Conservation (phyloP, 2,888 invertebrate species). For the Andrena dorsata region DNA sequence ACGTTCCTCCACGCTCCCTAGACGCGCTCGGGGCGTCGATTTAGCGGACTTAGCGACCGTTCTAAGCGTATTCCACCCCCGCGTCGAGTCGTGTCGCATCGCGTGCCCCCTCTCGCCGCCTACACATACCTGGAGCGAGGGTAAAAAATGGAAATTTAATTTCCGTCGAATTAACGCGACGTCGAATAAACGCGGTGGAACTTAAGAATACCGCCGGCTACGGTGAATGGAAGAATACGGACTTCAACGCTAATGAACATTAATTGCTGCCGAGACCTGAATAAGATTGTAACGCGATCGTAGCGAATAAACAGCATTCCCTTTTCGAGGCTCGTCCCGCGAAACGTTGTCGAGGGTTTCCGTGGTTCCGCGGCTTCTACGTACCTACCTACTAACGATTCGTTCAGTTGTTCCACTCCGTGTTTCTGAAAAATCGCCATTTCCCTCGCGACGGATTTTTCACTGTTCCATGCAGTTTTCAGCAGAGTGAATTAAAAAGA, state of each 20-base stretch:
- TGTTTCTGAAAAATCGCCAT: slow-evolving; percentile 18
- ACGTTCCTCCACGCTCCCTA: slow-evolving; percentile 4
- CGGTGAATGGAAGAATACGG: slow-evolving; percentile 52
- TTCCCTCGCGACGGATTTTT: neutral
- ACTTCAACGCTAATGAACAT: slow-evolving; percentile 60
- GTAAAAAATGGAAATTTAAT: slow-evolving; percentile 52
- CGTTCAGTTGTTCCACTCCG: slow-evolving; percentile 27
- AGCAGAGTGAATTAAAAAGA: slow-evolving; percentile 2
- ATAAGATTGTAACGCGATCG: slow-evolving; percentile 60
- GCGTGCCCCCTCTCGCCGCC: neutral
- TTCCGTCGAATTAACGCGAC: slow-evolving; percentile 40
- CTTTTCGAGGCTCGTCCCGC: slow-evolving; percentile 25
- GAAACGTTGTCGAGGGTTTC: slow-evolving; percentile 44
- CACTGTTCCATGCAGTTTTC: slow-evolving; percentile 3
- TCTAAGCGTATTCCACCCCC: slow-evolving; percentile 34
- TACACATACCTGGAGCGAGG: neutral
- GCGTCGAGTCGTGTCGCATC: neutral
- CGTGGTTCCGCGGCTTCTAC: slow-evolving; percentile 25
- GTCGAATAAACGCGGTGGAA: slow-evolving; percentile 29
- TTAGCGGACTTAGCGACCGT: slow-evolving; percentile 37
- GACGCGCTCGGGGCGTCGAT: slow-evolving; percentile 17
- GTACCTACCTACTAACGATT: slow-evolving; percentile 22
- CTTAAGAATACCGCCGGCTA: slow-evolving; percentile 44
- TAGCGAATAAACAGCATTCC: slow-evolving; percentile 49
- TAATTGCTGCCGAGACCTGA: slow-evolving; percentile 59